Evolutionary conservation across 2,113 vertebrate genomes (phyloP).

Genomic region (Festucalex cinctus): DNA sequence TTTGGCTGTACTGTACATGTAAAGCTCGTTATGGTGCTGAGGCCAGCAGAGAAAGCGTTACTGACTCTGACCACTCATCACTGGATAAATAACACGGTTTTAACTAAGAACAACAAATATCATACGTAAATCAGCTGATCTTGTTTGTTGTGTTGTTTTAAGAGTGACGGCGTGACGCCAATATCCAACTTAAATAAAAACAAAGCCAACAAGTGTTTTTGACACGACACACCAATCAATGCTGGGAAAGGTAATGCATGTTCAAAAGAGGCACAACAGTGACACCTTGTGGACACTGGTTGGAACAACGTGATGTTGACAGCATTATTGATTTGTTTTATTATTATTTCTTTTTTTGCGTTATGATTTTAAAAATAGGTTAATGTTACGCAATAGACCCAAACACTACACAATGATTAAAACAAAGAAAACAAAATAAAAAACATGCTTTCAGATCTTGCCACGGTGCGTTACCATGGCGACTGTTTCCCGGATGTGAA

Average conservation of each 20-base stretch:
- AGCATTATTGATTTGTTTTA: neutral
- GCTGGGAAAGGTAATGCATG: neutral
- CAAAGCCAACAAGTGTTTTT: neutral
- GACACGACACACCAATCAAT: neutral
- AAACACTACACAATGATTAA: neutral
- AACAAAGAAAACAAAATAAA: neutral
- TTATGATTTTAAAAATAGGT: neutral
- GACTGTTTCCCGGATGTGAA: constrained; percentile 63
- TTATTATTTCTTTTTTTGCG: neutral
- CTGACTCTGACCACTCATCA: too few species aligned
- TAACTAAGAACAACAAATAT: too few species aligned
- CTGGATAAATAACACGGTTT: too few species aligned
- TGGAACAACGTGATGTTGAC: neutral
- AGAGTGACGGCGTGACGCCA: too few species aligned
- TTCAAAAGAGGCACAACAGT: constrained; percentile 32
- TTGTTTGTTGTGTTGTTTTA: too few species aligned
- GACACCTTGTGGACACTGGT: constrained; percentile 38
- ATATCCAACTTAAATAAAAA: neutral
- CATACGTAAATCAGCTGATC: too few species aligned
- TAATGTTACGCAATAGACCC: too few species aligned
- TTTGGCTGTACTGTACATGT: too few species aligned
- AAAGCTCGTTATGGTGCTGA: too few species aligned
- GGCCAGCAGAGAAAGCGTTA: too few species aligned
- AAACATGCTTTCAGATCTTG: neutral
- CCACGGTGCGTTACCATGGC: constrained; percentile 56